Percentiles rank a stretch among this genome's conserved stretches.
phyloP scores from a whole-genome alignment of 2,797 vertebrate species.

The Salarias fasciatus region DNA sequence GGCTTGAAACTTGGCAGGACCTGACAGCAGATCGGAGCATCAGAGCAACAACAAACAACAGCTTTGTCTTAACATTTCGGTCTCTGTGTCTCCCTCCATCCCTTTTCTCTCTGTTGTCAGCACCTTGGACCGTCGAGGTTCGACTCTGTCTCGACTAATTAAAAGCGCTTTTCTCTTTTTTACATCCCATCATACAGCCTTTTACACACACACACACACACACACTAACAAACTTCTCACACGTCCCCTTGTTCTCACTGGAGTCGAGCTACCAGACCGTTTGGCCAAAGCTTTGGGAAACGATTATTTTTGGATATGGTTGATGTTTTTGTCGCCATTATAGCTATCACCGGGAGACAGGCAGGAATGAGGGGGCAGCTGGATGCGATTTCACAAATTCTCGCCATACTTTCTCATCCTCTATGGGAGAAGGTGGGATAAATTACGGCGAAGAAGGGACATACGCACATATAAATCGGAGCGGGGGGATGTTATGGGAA shows the following conservation, averaged over 20 bases:
- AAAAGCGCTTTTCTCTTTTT: constrained; percentile 49
- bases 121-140: constrained; percentile 26
- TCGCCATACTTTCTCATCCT: constrained; percentile 70
- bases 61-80: constrained; percentile 11
- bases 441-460: constrained; percentile 32
- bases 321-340: constrained; percentile 71
- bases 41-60: constrained; percentile 41
- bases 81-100: constrained; percentile 18
- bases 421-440: constrained; percentile 54
- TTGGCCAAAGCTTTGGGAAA: constrained; percentile 58
- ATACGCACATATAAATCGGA: constrained; percentile 58
- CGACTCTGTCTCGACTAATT: constrained; percentile 45
- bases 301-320: constrained; percentile 75
- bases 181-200: constrained; percentile 50
- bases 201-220: constrained; percentile 40
- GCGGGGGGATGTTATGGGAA: constrained; percentile 60
- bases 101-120: constrained; percentile 10
- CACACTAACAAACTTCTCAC: constrained; percentile 61
- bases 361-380: constrained; percentile 63
- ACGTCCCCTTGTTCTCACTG: constrained; percentile 45
- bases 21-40: constrained; percentile 47
- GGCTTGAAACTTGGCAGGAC: constrained; percentile 56
- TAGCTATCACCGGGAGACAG: constrained; percentile 63
- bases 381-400: constrained; percentile 64
- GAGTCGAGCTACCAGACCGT: constrained; percentile 47